A percentile compares a stretch with the other conserved stretches of the same genome.
These are phyloP conservation scores for Rhinoraja longicauda DNA, from an alignment of 2,797 vertebrate genomes.

Conservation along the genomic window DNA sequence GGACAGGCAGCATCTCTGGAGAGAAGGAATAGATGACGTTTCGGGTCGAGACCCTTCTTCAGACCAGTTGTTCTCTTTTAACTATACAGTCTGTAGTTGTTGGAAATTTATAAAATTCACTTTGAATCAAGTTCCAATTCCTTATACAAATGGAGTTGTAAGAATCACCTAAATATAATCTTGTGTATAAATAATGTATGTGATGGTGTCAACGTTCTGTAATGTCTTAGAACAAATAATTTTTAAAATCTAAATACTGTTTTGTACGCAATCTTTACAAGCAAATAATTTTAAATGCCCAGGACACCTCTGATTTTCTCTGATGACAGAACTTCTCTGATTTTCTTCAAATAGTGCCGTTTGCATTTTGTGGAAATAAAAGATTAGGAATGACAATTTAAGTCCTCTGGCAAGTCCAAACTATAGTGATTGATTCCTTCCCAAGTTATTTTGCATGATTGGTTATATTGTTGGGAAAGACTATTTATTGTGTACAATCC, in stretches of 20 bases:
- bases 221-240: background rate
- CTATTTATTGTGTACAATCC: background rate
- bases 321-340: background rate
- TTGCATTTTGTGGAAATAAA: too few relatives aligned
- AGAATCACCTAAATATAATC: background rate
- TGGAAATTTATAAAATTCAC: too few relatives aligned
- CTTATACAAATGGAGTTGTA: too few relatives aligned
- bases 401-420: background rate
- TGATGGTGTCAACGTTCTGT: background rate
- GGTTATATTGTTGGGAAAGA: background rate
- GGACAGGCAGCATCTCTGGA: too few relatives aligned
- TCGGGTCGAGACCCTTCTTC: too few relatives aligned
- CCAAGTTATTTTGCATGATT: background rate
- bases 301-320: background rate
- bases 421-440: background rate
- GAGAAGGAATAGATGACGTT: too few relatives aligned
- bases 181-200: background rate
- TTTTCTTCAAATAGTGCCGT: background rate
- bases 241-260: background rate
- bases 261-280: background rate
- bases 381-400: background rate
- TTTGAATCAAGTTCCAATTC: too few relatives aligned
- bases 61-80: too few relatives aligned
- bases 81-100: too few relatives aligned
- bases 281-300: background rate